Base-by-base conservation (phyloP, 2,888 invertebrate genomes). In the Hartigia nigra region DNA sequence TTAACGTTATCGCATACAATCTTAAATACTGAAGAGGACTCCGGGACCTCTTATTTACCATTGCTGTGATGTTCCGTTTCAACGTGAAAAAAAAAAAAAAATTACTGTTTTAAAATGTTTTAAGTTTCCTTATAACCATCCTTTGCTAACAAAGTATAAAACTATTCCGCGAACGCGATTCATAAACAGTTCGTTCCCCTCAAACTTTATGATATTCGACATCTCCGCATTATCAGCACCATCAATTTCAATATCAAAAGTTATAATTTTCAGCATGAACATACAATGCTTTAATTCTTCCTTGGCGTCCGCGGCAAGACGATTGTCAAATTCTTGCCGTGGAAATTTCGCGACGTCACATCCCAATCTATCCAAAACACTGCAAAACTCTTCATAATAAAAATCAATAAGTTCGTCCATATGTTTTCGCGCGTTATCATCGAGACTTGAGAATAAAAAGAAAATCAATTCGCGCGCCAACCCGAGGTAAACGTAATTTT, bases 391-490 rank as follows among this genome's bases (percentile, higher is more conserved):
- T 0, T 92, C 89, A 83, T 94, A 92, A 85, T 94, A 95, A 14
- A 92, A 84, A 81, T 92, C 89, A 1, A 94, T 85, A 23, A 94
- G 90, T 12, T 92, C 91, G 4, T 94, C 92, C 76, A 92, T 90
- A 81, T 93, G 89, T 14, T 5, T 39, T 1, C 92, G 92, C 11
- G 93, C 85, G 1, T 93, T 90, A 0, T 87, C 84, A 1, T 92
- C 89, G 2, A 94, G 92, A 82, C 94, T 94, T 1, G 93, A 92
- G 69, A 93, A 92, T 11, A 95, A 80, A 76, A 94, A 92, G 82
- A 94, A 94, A 1, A 93, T 86, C 14, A 95, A 84, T 86, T 95
- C 95, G 32, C 93, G 92, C 0, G 92, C 84, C 9, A n/a, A n/a
- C n/a, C n/a, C n/a, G n/a, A n/a, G n/a, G n/a, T n/a, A n/a, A n/a